A percentile compares a stretch with the other conserved stretches of the same genome.
These are phyloP conservation scores for Hetaerina americana DNA, from an alignment of 1,140 invertebrate genomes.

Conservation along the genomic window DNA sequence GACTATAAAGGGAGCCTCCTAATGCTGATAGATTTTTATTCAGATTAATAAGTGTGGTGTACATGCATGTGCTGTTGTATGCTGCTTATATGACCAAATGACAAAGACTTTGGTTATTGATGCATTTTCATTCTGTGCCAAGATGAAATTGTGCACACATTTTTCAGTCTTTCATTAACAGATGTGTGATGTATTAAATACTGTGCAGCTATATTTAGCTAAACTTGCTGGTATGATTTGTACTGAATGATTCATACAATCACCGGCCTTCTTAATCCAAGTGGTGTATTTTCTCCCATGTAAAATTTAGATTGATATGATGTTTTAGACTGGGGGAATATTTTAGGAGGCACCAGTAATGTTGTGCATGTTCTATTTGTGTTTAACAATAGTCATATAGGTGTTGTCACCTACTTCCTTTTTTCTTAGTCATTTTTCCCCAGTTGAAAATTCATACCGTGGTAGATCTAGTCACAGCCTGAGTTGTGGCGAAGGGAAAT, in stretches of 20 bases:
- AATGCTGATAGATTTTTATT: background rate
- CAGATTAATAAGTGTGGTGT: background rate
- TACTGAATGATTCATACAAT: background rate
- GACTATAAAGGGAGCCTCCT: background rate
- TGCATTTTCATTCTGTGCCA: background rate
- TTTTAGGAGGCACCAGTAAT: background rate
- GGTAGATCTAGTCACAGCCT: background rate
- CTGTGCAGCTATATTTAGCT: background rate
- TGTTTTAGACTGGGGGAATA: background rate
- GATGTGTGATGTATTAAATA: background rate
- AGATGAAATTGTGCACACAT: background rate
- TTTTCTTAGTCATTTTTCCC: background rate
- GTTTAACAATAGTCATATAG: background rate
- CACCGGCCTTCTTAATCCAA: background rate
- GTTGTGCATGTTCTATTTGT: background rate
- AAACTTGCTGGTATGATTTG: background rate
- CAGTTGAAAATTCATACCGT: background rate
- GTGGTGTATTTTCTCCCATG: background rate
- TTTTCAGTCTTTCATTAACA: background rate
- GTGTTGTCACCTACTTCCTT: background rate
- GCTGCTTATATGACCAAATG: background rate
- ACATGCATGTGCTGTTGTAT: background rate
- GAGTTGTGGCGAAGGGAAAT: background rate
- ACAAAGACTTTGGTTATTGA: background rate
- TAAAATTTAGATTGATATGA: background rate